Conservation (phyloP, 2,888 invertebrate genomes). For the Sminthurides aquaticus region DNA sequence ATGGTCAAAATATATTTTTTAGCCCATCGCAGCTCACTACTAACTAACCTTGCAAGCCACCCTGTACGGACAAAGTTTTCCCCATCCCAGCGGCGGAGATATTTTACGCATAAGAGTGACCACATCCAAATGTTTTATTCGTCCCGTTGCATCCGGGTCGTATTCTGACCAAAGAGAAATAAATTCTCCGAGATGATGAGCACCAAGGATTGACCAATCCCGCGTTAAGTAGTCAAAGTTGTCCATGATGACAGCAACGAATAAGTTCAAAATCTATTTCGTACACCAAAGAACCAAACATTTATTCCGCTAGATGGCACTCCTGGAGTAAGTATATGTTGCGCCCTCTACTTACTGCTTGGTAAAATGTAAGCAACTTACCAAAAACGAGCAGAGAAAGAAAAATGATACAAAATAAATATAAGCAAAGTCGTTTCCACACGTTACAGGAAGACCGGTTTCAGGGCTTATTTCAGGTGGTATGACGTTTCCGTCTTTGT, state of each 20-base stretch:
- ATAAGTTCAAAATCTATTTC: conserved; percentile 56
- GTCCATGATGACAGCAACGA: conserved; percentile 59
- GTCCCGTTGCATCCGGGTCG: conserved; percentile 57
- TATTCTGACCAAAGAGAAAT: conserved; percentile 59
- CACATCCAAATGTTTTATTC: conserved; percentile 58
- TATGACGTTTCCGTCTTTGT: conserved; percentile 8
- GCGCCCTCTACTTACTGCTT: too few relatives aligned
- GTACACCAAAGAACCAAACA: conserved; percentile 27
- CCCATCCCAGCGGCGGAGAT: conserved; percentile 57
- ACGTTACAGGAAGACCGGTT: conserved; percentile 41
- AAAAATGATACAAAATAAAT: conserved; percentile 58
- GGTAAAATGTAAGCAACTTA: conserved; percentile 46
- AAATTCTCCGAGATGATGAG: conserved; percentile 58
- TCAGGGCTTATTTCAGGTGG: conserved; percentile 27
- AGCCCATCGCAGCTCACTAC: too few relatives aligned
- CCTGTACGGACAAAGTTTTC: conserved; percentile 57
- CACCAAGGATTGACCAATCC: conserved; percentile 59
- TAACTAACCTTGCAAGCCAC: conserved; percentile 55
- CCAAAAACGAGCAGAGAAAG: conserved; percentile 57
- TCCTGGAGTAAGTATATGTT: too few relatives aligned
- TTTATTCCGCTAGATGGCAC: too few relatives aligned
- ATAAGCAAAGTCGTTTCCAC: conserved; percentile 54
- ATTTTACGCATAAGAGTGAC: conserved; percentile 57
- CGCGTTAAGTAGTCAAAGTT: conserved; percentile 59
- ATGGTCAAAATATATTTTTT: too few relatives aligned